Evolutionary conservation across 1,140 invertebrate species (phyloP), one percentile per base, ranked within the genome.

Genomic region (Trypoxylus dichotomus): DNA sequence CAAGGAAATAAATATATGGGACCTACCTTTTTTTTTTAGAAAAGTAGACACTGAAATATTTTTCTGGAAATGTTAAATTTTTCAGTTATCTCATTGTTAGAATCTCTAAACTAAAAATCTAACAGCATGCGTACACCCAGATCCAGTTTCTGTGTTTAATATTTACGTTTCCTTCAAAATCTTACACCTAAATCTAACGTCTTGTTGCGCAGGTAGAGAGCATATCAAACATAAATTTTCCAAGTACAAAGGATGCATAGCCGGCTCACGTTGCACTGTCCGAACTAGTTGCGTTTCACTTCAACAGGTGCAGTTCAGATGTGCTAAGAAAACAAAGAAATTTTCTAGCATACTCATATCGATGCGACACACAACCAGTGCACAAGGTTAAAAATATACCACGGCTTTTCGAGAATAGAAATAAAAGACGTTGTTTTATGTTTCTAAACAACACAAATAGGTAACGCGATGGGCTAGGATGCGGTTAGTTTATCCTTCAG

Each of bases 281-380:
- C 60, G 21, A 68, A 68, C 60, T 68, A 68, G 60, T 68, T 24
- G 60, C 60, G 21, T 68, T 24, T 68, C 60, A 68, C 24, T 68
- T 68, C 60, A 68, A 68, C 60, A 68, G 60, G 60, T 68, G 60
- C 60, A 68, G 60, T 68, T 68, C 60, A 68, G 21, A 29, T 68
- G 60, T 68, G 60, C 15, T 29, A 25, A 29, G 60, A 68, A 68
- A 68, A 68, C 60, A 68, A 68, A 68, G 60, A 68, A 15, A 24
- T 68, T 68, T 68, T 25, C 60, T 68, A 68, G 19, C 21, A 68
- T 24, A 10, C 60, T 68, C 60, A 68, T 68, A 68, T 27, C 27
- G 60, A 68, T 68, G 60, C 60, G 7, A 21, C 24, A 15, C 24
- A 24, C 60, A 24, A 29, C 27, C 24, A 68, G 7, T 6, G 21